phyloP scores from a whole-genome alignment of 2,888 invertebrate species.

The Sinodicranocentrus sp. region DNA sequence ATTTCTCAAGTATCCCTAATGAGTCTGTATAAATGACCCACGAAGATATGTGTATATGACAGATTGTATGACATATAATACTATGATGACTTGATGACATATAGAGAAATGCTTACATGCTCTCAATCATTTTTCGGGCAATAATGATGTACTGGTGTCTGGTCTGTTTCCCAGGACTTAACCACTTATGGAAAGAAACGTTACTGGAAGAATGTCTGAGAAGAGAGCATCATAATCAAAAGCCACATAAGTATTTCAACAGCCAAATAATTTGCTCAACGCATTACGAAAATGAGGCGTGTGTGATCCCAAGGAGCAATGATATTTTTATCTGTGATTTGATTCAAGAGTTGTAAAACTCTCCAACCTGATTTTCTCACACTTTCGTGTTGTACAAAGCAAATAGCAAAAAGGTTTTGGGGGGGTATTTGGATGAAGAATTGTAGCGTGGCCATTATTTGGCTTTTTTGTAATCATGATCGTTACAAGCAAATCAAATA shows the following conservation, averaged over 20 bases:
- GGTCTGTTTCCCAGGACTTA: neutral
- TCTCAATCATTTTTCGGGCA: neutral
- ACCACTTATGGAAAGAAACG: neutral
- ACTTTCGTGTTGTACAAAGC: neutral
- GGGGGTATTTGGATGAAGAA: neutral
- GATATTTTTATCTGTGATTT: neutral
- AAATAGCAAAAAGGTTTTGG: no score
- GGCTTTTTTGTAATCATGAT: neutral
- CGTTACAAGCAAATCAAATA: neutral
- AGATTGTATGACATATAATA: neutral
- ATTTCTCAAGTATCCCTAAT: constrained; percentile 31
- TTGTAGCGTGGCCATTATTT: neutral
- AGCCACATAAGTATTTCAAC: neutral
- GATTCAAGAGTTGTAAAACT: neutral
- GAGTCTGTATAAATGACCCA: constrained; percentile 29
- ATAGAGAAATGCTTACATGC: neutral
- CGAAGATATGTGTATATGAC: constrained; percentile 5
- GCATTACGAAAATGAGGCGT: neutral
- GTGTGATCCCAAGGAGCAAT: neutral
- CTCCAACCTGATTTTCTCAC: neutral
- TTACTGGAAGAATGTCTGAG: neutral
- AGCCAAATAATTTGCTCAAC: neutral
- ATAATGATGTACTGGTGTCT: neutral
- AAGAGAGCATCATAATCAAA: neutral
- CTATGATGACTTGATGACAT: neutral